Evolutionary conservation across 2,797 vertebrate species (phyloP).

Genomic region (Phataginus tetradactyla): DNA sequence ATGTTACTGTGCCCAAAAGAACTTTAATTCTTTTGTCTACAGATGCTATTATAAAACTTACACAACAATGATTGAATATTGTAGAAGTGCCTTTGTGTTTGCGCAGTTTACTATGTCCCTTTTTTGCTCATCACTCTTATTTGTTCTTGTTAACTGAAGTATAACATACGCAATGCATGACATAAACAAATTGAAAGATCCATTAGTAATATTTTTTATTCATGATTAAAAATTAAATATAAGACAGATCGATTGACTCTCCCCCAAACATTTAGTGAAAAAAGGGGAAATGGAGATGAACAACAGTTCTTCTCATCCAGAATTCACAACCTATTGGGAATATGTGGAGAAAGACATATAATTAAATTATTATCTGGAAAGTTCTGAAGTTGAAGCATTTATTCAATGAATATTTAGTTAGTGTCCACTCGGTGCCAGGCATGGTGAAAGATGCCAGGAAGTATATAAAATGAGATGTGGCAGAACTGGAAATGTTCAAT

Average conservation of each 20-base stretch:
- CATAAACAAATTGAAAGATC: background rate
- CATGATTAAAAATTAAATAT: background rate
- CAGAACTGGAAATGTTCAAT: background rate
- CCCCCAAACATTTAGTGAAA: background rate
- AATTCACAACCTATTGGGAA: background rate
- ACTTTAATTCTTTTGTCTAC: background rate
- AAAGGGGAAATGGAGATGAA: background rate
- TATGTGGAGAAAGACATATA: background rate
- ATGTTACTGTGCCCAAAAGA: background rate
- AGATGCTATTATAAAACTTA: background rate
- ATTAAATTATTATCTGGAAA: background rate
- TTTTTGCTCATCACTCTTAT: background rate
- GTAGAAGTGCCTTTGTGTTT: background rate
- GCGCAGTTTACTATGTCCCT: background rate
- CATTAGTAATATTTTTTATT: background rate
- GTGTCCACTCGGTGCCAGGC: background rate
- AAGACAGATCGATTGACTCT: background rate
- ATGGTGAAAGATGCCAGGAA: background rate
- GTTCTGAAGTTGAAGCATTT: constrained; percentile 8
- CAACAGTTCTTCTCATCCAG: background rate
- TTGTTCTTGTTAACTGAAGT: background rate
- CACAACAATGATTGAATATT: background rate
- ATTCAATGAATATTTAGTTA: background rate
- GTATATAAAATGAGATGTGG: background rate
- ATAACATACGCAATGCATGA: background rate